Evolutionary conservation across 53 echinoderm and acorn worm species (phyloP), one percentile per base, ranked within the genome.

Genomic region (Crossaster papposus): DNA sequence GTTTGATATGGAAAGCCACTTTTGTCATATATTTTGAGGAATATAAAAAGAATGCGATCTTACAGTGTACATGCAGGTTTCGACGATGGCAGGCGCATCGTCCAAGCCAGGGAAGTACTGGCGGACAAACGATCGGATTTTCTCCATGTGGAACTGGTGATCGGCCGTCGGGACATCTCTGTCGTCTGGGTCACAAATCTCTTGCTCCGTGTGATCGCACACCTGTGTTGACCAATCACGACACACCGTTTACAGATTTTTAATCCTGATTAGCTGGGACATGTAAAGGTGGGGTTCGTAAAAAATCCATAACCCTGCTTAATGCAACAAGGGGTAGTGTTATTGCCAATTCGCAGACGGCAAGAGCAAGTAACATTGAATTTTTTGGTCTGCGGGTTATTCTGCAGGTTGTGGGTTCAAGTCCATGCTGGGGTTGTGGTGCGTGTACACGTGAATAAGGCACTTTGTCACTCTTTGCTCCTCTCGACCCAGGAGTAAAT

Each of bases 11-110:
- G 44, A 44, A 44, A 44, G 44, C 44, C 44, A 44, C 44, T 44
- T 1, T 44, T 44, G 44, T 44, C 9, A 7, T 44, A 7, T 44
- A 5, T 44, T 44, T 44, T 58, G 22, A 58, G 58, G 17, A 18
- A 10, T 58, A 17, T 75, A 2, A 23, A 51, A 18, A n/a, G 51
- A 3, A 51, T 3, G 14, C 18, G 7, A 30, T 71, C 94, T 92
- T 78, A 96, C 96, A 14, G 96, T 93, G 71, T 96, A 96, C 88
- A 96, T 95, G 76, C 96, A 96, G 2, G 91, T 77, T 81, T 96
- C 95, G 30, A 81, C 33, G 24, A 96, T 93, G 30, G 75, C 91
- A 28, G 96, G 96, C 53, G 52, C 91, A 54, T 89, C 83, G 63
- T 92, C 91, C 22, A 96, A 37, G 1, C 91, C 93, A 37, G 95